Percentiles rank a stretch among this genome's conserved stretches.
These are phyloP conservation scores for Heteromyza rotundicornis DNA, from an alignment of 2,888 invertebrate genomes.

Conservation along the genomic window DNA sequence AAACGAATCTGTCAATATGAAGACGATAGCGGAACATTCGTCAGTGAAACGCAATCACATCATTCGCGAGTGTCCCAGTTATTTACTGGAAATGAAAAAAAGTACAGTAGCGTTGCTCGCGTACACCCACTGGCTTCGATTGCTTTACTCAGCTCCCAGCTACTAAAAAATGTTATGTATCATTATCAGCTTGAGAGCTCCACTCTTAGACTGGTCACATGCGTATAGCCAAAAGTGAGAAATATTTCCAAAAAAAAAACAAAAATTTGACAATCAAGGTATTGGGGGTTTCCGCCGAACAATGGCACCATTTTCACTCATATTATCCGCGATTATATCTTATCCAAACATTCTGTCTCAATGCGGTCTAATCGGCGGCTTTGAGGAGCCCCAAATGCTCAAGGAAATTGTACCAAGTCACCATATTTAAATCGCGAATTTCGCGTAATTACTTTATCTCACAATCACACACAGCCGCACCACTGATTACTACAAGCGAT, in stretches of 20 bases:
- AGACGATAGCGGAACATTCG: too few relatives aligned
- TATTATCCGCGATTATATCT: constrained; percentile 49
- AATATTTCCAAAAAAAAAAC: constrained; percentile 39
- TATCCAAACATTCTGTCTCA: constrained; percentile 51
- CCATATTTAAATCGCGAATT: constrained; percentile 10
- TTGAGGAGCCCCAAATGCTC: constrained; percentile 26
- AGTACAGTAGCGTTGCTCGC: too few relatives aligned
- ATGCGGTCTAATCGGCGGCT: constrained; percentile 44
- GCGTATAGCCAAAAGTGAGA: constrained; percentile 27
- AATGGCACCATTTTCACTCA: constrained; percentile 46
- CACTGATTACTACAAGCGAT: constrained; percentile 47
- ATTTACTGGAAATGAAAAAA: too few relatives aligned
- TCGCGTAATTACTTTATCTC: background rate
- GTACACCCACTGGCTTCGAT: too few relatives aligned
- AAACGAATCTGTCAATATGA: too few relatives aligned
- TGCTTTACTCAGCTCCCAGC: too few relatives aligned
- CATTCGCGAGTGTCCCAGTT: too few relatives aligned
- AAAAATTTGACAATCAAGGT: constrained; percentile 46
- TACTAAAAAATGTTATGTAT: too few relatives aligned
- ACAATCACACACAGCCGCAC: constrained; percentile 16
- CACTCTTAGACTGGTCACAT: too few relatives aligned
- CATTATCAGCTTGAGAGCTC: too few relatives aligned
- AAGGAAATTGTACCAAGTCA: constrained; percentile 16
- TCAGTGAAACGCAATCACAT: too few relatives aligned
- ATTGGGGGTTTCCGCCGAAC: constrained; percentile 44